These are phyloP conservation scores for Pyrrhosoma nymphula DNA, from an alignment of 2,888 invertebrate genomes.

Conservation along the genomic window DNA sequence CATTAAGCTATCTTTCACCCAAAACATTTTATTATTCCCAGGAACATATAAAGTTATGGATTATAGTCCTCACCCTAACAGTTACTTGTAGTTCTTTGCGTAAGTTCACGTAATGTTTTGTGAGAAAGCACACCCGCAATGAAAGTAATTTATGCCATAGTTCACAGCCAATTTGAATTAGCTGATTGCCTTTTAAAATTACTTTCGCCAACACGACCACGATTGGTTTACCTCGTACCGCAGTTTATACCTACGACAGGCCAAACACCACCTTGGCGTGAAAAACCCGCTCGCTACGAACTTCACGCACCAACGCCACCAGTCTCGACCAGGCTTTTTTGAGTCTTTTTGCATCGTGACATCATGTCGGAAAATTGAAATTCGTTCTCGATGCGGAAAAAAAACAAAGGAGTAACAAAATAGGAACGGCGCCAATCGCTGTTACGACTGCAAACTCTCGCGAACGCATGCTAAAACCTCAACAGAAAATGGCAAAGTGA, in stretches of 20 bases:
- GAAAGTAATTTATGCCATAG: too few species aligned
- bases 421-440: not conserved
- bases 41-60: too few species aligned
- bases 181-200: not conserved
- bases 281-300: not conserved
- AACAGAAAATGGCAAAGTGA: not conserved
- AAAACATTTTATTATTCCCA: too few species aligned
- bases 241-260: not conserved
- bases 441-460: not conserved
- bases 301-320: conserved; percentile 2
- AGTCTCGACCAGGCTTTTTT: not conserved
- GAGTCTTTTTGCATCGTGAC: conserved; percentile 6
- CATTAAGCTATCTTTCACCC: too few species aligned
- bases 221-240: not conserved
- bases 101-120: too few species aligned
- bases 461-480: not conserved
- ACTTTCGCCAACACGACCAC: not conserved
- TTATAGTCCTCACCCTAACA: too few species aligned
- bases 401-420: not conserved
- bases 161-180: too few species aligned
- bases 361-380: conserved; percentile 1
- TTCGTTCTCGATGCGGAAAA: not conserved
- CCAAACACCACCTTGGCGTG: not conserved
- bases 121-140: too few species aligned
- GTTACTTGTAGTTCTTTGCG: too few species aligned